Conservation (phyloP, 1,140 invertebrate genomes). For the Liolophura sinensis region DNA sequence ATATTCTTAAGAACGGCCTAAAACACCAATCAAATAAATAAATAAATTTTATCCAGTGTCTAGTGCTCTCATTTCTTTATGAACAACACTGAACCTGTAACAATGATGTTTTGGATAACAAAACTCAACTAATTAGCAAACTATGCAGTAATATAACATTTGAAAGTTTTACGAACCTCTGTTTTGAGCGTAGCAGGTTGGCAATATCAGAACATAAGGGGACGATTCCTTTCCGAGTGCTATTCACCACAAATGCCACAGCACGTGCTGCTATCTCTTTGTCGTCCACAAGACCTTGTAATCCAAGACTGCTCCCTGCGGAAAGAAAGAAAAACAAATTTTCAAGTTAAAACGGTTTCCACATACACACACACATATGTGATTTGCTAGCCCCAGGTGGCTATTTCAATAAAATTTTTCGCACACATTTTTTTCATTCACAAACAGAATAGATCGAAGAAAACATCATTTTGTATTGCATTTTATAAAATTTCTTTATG, state of each 20-base stretch:
- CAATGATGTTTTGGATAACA: too few relatives aligned
- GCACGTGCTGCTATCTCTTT: conserved; percentile 57
- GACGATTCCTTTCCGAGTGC: conserved; percentile 57
- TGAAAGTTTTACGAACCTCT: conserved; percentile 34
- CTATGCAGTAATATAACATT: not conserved
- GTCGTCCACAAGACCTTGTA: conserved; percentile 51
- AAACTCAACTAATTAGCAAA: not conserved
- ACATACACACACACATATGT: not conserved
- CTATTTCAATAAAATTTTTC: not conserved
- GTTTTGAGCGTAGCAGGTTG: conserved; percentile 45
- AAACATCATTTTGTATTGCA: too few relatives aligned
- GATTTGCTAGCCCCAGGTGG: not conserved
- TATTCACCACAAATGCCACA: conserved; percentile 59
- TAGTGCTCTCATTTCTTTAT: too few relatives aligned
- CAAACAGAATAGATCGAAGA: not conserved
- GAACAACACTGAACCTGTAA: too few relatives aligned
- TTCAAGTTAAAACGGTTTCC: not conserved
- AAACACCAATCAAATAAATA: too few relatives aligned
- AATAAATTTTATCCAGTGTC: too few relatives aligned
- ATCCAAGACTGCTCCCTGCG: conserved; percentile 40
- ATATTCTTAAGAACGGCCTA: too few relatives aligned
- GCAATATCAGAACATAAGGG: conserved; percentile 58
- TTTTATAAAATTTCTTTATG: too few relatives aligned
- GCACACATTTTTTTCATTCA: not conserved
- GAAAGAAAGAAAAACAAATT: conserved; percentile 12